These are phyloP conservation scores for Brachycybe producta DNA, from an alignment of 2,888 invertebrate species.

Conservation along the genomic window DNA sequence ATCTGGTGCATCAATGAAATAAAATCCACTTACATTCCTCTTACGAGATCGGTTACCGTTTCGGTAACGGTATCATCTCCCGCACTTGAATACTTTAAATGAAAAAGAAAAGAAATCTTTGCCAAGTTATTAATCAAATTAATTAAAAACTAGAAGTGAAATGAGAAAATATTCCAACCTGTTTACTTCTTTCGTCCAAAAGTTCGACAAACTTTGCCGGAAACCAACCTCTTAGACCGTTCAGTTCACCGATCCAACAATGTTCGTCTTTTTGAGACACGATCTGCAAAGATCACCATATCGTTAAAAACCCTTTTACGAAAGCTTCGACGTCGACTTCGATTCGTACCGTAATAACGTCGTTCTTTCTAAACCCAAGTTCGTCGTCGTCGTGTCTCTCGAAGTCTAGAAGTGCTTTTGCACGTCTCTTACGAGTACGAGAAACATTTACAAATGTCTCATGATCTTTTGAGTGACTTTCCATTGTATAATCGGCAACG, in stretches of 20 bases:
- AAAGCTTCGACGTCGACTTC: too few relatives aligned
- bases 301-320: not conserved
- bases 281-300: constrained; percentile 27
- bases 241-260: constrained; percentile 95
- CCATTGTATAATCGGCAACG: constrained; percentile 87
- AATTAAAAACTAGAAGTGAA: not conserved
- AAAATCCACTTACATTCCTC: constrained; percentile 50
- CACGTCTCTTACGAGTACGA: constrained; percentile 69
- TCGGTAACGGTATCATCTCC: constrained; percentile 97
- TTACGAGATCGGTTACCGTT: constrained; percentile 87
- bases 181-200: constrained; percentile 85
- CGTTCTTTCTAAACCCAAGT: constrained; percentile 93
- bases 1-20: not conserved
- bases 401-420: constrained; percentile 92
- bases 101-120: constrained; percentile 8
- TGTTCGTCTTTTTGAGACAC: constrained; percentile 95
- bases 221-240: constrained; percentile 86
- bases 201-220: constrained; percentile 93
- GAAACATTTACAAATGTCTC: constrained; percentile 90
- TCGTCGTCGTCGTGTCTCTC: constrained; percentile 97
- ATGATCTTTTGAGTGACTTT: constrained; percentile 86
- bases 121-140: not conserved
- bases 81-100: constrained; percentile 49
- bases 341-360: constrained; percentile 88
- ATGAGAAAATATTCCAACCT: constrained; percentile 28